phyloP scores from a whole-genome alignment of 1,140 invertebrate species.

The Palaemon carinicauda region DNA sequence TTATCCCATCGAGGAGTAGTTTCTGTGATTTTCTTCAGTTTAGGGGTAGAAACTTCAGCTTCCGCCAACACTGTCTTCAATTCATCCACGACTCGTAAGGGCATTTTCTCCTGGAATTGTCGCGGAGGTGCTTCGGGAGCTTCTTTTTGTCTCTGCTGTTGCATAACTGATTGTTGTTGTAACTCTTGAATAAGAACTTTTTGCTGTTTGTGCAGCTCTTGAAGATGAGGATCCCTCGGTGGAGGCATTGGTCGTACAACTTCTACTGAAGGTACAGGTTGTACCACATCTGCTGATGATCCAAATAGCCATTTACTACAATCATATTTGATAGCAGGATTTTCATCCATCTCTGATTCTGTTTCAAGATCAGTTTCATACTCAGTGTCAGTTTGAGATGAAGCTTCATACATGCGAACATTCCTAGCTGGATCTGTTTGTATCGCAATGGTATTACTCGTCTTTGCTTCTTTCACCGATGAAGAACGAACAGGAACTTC shows the following conservation, averaged over 20 bases:
- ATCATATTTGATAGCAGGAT: not conserved
- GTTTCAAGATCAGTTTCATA: slow-evolving; percentile 54
- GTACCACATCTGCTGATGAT: slow-evolving; percentile 12
- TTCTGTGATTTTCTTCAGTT: slow-evolving; percentile 38
- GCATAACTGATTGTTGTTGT: slow-evolving; percentile 29
- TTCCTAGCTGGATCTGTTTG: slow-evolving; percentile 33
- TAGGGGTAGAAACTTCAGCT: not conserved
- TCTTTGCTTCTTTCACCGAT: not conserved
- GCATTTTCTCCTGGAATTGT: slow-evolving; percentile 57
- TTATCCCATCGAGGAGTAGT: slow-evolving; percentile 53
- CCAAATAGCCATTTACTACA: slow-evolving; percentile 28
- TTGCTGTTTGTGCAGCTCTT: slow-evolving; percentile 37
- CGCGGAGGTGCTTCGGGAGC: slow-evolving; percentile 24
- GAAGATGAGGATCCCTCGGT: slow-evolving; percentile 11
- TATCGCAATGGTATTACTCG: slow-evolving; percentile 32
- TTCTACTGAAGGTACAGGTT: too few species aligned
- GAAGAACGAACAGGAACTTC: not conserved
- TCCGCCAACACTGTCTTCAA: slow-evolving; percentile 54
- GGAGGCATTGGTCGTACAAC: not conserved
- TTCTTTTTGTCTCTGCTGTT: slow-evolving; percentile 15
- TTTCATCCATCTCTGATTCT: slow-evolving; percentile 51
- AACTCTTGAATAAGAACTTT: slow-evolving; percentile 32
- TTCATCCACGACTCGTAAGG: slow-evolving; percentile 54
- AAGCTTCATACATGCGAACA: slow-evolving; percentile 31
- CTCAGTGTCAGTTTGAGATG: slow-evolving; percentile 51